These are phyloP conservation scores for Chrysolina americana DNA, from an alignment of 2,888 invertebrate genomes.

Conservation along the genomic window DNA sequence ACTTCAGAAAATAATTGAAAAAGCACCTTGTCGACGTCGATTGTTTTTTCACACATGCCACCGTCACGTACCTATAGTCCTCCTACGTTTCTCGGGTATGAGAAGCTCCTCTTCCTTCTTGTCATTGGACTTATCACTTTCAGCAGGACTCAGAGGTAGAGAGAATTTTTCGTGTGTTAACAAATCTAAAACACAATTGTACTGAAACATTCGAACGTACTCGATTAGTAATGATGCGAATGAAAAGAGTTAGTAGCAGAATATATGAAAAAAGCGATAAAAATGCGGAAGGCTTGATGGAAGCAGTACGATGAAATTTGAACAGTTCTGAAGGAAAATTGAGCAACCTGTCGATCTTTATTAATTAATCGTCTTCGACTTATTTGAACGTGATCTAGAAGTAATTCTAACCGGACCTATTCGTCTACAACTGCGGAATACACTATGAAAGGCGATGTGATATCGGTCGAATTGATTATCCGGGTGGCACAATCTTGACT, in stretches of 20 bases:
- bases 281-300: no score
- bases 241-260: not conserved
- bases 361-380: not conserved
- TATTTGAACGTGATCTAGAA: not conserved
- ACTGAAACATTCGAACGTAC: not conserved
- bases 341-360: no score
- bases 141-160: slow-evolving; percentile 65
- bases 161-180: slow-evolving; percentile 56
- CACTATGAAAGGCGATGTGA: no score
- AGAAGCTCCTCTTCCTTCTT: slow-evolving; percentile 54
- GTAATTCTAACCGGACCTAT: not conserved
- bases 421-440: no score
- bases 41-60: not conserved
- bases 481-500: no score
- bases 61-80: slow-evolving; percentile 34
- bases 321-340: no score
- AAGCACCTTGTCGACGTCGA: not conserved
- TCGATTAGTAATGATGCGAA: not conserved
- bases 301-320: no score
- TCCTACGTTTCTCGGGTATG: slow-evolving; percentile 49
- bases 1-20: not conserved
- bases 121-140: slow-evolving; percentile 62
- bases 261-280: not conserved
- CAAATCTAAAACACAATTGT: slow-evolving; percentile 41
- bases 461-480: no score